Evolutionary conservation across 2,113 vertebrate genomes (phyloP), one percentile per base, ranked within the genome.

Genomic region (Ranitomeya imitator): DNA sequence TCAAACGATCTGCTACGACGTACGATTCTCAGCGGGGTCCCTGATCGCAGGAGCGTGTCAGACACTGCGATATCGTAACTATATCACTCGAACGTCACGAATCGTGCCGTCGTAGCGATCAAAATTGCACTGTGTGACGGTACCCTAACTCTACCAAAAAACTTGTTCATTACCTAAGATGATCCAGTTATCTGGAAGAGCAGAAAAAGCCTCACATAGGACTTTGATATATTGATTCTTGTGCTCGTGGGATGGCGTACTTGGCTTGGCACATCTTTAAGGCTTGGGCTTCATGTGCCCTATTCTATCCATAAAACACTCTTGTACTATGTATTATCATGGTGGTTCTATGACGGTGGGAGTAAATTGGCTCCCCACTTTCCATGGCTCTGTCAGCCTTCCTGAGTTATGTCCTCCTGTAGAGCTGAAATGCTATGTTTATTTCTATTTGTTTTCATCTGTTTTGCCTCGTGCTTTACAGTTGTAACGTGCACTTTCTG

Each of bases 401-500:
- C 31, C 3, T 7, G 18, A 37, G 6, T 4, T 7, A 14, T 82
- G 51, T 82, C 65, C 57, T 37, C 57, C 51, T 52, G 19, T 52
- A 54, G 4, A 54, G 74, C 18, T 63, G 31, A 81, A 63, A 60
- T 5, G 0, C n/a, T 4, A 8, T 82, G 80, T 21, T 83, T 63
- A 63, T 45, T 63, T 63, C 55, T 45, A 6, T 63, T 82, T 61
- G 59, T 61, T 79, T 57, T 78, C 45, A n/a, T 55, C 1, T 79
- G 2, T 55, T 51, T 83, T 60, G 59, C 31, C 6, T 26, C 31
- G 63, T 63, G 31, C 57, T 82, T 82, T 83, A 51, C 23, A 65
- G n/a, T 54, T 54, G 61, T 80, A 31, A 23, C 23, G 1, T 60
- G 55, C 60, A 16, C 14, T 14, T 51, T 87, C 14, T 91, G 67